Evolutionary conservation across 2,113 vertebrate genomes (phyloP), one percentile per base, ranked within the genome.

Genomic region (Ctenodactylus gundi): DNA sequence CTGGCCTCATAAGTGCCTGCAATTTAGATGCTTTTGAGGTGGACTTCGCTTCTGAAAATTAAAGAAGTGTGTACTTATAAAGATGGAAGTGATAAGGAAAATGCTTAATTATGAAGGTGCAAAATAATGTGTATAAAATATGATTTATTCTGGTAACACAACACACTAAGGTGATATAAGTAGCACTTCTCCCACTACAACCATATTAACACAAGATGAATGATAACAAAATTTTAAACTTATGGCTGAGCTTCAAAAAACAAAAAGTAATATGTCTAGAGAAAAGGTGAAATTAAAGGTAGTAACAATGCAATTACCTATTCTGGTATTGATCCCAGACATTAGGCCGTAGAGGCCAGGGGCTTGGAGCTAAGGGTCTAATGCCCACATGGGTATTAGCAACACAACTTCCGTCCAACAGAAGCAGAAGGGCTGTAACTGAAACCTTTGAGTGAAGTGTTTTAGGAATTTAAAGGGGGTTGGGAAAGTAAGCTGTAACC

Each of bases 201-300:
- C 93, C 60, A 85, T 39, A 92, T 39, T 84, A 93, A 87, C 41
- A 80, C 31, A n/a, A 89, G 41, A 82, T 68, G 68, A 93, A 80
- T 18, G 72, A 81, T 90, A 94, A 92, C 8, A 58, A 87, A 93
- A 67, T 10, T 89, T 85, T 83, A 68, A 82, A 75, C 76, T 67
- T 93, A 73, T 67, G 92, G 41, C n/a, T 78, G 55, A 85, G 27
- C 39, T 67, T 93, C 23, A 91, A 31, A 85, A 85, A 67, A 34
- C 25, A 67, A 83, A 70, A 85, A 75, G 55, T 60, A 53, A 89
- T 93, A 87, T 93, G 36, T 92, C 44, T 55, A 67, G 41, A 86
- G 41, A 94, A 90, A 91, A 67, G 70, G 72, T 88, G 58, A 83
- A 51, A 68, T 86, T n/a, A 90, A 90, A 95, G 44, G 25, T 41